Evolutionary conservation across 2,888 invertebrate genomes (phyloP).

Genomic region (Polyploca ridens): DNA sequence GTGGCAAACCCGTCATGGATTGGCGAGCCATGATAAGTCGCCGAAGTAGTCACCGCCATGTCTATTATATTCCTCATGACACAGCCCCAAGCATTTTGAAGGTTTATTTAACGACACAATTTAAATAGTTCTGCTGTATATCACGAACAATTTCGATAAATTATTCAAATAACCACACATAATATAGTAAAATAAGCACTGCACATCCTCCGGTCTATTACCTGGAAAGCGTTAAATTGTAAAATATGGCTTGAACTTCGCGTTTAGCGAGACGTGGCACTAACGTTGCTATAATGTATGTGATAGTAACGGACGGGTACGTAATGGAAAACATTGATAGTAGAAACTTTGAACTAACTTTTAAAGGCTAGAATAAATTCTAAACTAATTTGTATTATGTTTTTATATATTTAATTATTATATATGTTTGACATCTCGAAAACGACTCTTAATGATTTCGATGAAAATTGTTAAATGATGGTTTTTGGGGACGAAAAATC

Average conservation of each 20-base stretch:
- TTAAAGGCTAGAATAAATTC: background rate
- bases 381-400: too few species aligned
- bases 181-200: constrained; percentile 33
- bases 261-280: constrained; percentile 47
- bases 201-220: constrained; percentile 43
- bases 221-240: constrained; percentile 63
- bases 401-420: too few species aligned
- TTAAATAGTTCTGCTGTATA: constrained; percentile 19
- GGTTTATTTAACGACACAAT: constrained; percentile 10
- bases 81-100: constrained; percentile 22
- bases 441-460: too few species aligned
- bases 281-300: constrained; percentile 29
- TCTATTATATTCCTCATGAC: constrained; percentile 25
- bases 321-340: constrained; percentile 46
- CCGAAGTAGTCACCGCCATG: constrained; percentile 77
- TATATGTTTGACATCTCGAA: too few species aligned
- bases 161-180: constrained; percentile 25
- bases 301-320: constrained; percentile 21
- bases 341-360: constrained; percentile 20
- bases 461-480: too few species aligned
- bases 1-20: constrained; percentile 95
- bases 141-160: constrained; percentile 28
- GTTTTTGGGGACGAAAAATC: too few species aligned
- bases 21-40: constrained; percentile 81
- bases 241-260: constrained; percentile 53